A percentile compares a stretch with the other conserved stretches of the same genome.
phyloP scores from a whole-genome alignment of 2,113 vertebrate genomes.

The Rhineura floridana region DNA sequence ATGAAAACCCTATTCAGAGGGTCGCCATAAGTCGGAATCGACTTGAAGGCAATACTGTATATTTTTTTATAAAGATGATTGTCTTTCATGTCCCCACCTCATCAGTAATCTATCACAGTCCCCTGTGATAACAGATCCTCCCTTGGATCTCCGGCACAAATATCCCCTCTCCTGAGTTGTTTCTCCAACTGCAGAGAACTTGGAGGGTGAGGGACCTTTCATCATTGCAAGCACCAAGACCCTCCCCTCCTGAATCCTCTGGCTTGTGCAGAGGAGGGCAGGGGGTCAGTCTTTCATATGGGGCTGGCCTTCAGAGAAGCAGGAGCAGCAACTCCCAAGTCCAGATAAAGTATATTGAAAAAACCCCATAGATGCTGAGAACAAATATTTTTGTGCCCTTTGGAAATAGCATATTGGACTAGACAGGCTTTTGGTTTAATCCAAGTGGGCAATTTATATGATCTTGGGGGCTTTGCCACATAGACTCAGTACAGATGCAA shows the following conservation, averaged over 20 bases:
- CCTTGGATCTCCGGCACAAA: too few relatives aligned
- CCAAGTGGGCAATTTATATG: neutral
- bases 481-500: too few relatives aligned
- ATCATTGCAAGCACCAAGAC: neutral
- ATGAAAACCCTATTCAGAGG: too few relatives aligned
- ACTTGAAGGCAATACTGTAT: too few relatives aligned
- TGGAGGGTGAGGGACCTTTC: too few relatives aligned
- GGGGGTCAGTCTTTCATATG: neutral
- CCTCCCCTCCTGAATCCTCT: neutral
- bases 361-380: neutral
- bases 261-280: neutral
- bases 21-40: too few relatives aligned
- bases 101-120: neutral
- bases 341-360: too few relatives aligned
- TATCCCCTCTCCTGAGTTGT: too few relatives aligned
- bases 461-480: too few relatives aligned
- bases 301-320: neutral
- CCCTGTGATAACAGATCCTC: neutral
- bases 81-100: neutral
- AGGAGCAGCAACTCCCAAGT: neutral
- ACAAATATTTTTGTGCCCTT: neutral
- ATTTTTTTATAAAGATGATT: too few relatives aligned
- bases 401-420: neutral
- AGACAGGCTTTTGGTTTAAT: neutral
- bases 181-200: too few relatives aligned